phyloP scores from a whole-genome alignment of 2,113 vertebrate species.

The Ctenomys sociabilis region DNA sequence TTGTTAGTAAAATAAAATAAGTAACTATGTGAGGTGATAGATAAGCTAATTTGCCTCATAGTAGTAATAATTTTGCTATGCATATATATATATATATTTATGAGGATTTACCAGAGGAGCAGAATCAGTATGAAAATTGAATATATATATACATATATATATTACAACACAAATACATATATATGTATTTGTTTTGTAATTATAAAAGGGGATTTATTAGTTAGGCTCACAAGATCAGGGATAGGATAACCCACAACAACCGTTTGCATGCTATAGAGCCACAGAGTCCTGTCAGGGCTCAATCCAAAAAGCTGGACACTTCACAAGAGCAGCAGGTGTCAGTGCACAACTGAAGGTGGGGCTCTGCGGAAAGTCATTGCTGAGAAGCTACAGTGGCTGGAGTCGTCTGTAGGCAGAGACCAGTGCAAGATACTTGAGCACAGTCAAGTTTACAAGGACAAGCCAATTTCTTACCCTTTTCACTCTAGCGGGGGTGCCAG shows the following conservation, averaged over 20 bases:
- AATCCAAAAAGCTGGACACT: neutral
- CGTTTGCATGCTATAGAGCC: neutral
- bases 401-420: neutral
- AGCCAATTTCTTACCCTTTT: neutral
- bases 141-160: too few relatives aligned
- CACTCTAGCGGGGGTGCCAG: neutral
- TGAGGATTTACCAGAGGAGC: neutral
- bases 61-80: neutral
- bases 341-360: neutral
- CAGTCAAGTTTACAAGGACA: neutral
- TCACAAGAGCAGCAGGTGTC: neutral
- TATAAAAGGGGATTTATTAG: neutral
- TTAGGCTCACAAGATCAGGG: neutral
- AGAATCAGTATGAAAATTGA: neutral
- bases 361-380: neutral
- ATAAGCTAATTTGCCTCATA: neutral
- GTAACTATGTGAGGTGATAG: neutral
- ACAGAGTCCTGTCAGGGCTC: neutral
- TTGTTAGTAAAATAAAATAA: neutral
- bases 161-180: too few relatives aligned
- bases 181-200: neutral
- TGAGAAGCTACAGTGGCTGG: neutral
- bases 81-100: neutral
- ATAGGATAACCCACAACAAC: neutral
- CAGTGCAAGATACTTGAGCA: neutral